These are phyloP conservation scores for Lasioglossum leucozonium DNA, from an alignment of 2,888 invertebrate genomes.

Conservation along the genomic window DNA sequence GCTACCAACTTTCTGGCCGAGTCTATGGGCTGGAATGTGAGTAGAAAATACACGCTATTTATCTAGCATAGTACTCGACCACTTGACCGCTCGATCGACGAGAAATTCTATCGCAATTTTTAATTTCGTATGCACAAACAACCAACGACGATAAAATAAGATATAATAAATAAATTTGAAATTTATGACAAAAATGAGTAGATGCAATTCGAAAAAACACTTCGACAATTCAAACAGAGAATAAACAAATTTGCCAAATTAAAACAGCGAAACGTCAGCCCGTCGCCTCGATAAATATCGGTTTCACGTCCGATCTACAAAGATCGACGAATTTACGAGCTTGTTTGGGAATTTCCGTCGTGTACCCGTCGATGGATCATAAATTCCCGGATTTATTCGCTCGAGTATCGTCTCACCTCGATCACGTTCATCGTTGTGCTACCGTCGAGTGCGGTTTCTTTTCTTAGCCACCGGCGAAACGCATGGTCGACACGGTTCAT, in stretches of 20 bases:
- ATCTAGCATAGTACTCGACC: background rate
- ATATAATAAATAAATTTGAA: too few species aligned
- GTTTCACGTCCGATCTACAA: background rate
- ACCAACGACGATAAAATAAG: background rate
- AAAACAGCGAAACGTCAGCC: background rate
- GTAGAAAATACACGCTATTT: conserved; percentile 82
- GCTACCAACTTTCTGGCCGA: conserved; percentile 87
- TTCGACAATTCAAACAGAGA: too few species aligned
- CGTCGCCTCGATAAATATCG: background rate
- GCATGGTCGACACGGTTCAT: background rate
- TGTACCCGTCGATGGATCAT: background rate
- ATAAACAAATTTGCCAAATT: background rate
- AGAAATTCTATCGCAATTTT: background rate
- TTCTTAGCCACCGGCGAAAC: conserved; percentile 15
- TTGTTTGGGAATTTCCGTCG: background rate
- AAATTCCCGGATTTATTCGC: background rate
- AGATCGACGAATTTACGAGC: background rate
- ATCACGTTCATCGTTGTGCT: background rate
- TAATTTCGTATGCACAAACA: background rate
- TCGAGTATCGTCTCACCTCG: background rate
- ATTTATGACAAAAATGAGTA: too few species aligned
- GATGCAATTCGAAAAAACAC: too few species aligned
- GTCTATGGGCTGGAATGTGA: conserved; percentile 91
- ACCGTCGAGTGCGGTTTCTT: conserved; percentile 26
- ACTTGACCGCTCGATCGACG: too few species aligned